Base-by-base conservation (phyloP, 2,113 vertebrate genomes). In the Perca flavescens region DNA sequence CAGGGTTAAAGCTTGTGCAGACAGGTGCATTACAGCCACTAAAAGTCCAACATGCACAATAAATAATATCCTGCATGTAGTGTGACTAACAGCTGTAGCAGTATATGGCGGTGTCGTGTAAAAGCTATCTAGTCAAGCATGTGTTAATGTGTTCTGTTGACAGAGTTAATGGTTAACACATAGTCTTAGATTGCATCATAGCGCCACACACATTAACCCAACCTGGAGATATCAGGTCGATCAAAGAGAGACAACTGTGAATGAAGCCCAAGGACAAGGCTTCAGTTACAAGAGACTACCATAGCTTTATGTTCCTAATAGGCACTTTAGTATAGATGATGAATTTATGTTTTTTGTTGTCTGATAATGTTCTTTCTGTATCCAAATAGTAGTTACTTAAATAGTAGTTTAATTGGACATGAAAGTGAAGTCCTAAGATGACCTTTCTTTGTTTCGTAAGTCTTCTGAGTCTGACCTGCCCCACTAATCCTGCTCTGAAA, bases 131-230 rank as follows among this genome's bases (percentile, higher is more conserved):
- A 7, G 21, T 21, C 64, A 36, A 11, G 65, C 53, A 71, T 56
- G 68, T 62, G 60, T 68, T 74, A 21, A 40, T 43, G 58, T 4
- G 15, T 28, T 86, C 36, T 34, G 34, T 65, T 58, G 22, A 43
- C 31, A 70, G 43, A 63, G 79, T 91, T 91, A 93, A 92, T 93
- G 79, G 92, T 93, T 93, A 83, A 91, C 86, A n/a, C 1, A 1
- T 15, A 52, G 60, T 58, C 53, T 61, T 57, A 84, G 83, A 89
- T 71, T 74, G 58, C 87, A 68, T 82, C 79, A 85, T 5, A 73
- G 73, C 58, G 61, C 81, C 62, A 61, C 82, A 83, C 77, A 90
- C 86, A 90, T 91, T 92, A 91, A 91, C 93, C 79, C 66, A 63
- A 58, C n/a, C 28, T 57, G 50, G 34, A 79, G 34, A 77, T 76